Evolutionary conservation across 2,888 invertebrate genomes (phyloP), one percentile per base, ranked within the genome.

Genomic region (Cataglyphis cursor): DNA sequence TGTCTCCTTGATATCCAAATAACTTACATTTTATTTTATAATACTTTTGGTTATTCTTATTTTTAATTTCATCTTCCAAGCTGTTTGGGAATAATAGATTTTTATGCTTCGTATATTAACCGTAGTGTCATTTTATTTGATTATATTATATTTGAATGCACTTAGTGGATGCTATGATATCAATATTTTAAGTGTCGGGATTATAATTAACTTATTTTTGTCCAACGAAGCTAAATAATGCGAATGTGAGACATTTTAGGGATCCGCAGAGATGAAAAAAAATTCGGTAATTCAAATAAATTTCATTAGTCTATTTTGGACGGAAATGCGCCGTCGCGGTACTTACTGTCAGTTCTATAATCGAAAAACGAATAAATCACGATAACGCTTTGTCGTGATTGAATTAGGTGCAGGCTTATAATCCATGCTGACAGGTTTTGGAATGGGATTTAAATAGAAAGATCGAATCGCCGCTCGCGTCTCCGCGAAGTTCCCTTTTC

Each of bases 361-460:
- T 80, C 73, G 73, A 72, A 59, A 73, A 44, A 59, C 44, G 24
- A 24, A 72, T 80, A 80, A 80, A 80, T 80, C 73, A 44, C 31
- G 44, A 38, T 28, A 41, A 44, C 59, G 35, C 8, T 41, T 38
- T 21, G 38, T 44, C 24, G 59, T 18, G 59, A 80, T 80, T 80
- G 78, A 80, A 80, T 80, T 72, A 80, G 73, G 15, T 70, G 68
- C 54, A 8, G 57, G 59, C 57, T 80, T 72, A 80, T 80, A 80
- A 78, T 78, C 59, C 72, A 41, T 51, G 48, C 48, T 44, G 65
- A 41, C 65, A 21, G 72, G 54, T 76, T 57, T 76, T 41, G 76
- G 24, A 21, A 44, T 73, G 44, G 24, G 73, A 80, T 73, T 80
- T 73, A 80, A 80, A 80, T 80, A 80, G 78, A 80, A 80, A 78